phyloP scores from a whole-genome alignment of 2,113 vertebrate genomes.

The Acrocephalus arundinaceus region DNA sequence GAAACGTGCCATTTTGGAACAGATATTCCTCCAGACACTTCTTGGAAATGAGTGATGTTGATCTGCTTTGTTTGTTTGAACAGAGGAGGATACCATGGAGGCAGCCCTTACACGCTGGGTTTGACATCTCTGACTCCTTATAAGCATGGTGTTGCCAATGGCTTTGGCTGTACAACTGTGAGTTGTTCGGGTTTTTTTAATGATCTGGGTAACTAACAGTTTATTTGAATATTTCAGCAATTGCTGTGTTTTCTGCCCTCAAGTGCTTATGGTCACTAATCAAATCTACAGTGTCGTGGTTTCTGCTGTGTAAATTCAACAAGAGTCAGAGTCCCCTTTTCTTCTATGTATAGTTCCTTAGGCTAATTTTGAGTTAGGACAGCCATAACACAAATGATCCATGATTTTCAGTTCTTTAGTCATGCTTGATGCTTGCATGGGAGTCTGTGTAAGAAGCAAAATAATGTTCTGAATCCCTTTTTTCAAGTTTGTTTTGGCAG shows the following conservation, averaged over 20 bases:
- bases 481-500: neutral
- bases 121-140: conserved; percentile 80
- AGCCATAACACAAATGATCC: rapidly evolving
- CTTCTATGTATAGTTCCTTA: rapidly evolving
- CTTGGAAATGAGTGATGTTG: neutral
- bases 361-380: neutral
- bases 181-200: neutral
- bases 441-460: neutral
- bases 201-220: neutral
- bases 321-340: neutral
- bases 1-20: neutral
- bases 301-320: neutral
- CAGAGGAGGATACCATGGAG: conserved; percentile 92
- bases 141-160: conserved; percentile 78
- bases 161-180: conserved; percentile 81
- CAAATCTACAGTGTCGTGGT: neutral
- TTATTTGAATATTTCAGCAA: neutral
- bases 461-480: neutral
- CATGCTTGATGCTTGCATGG: neutral
- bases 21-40: neutral
- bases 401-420: neutral
- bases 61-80: conserved; percentile 11
- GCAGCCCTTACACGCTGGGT: conserved; percentile 79
- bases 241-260: neutral
- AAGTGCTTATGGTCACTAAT: neutral